Percentiles rank a stretch among this genome's conserved stretches.
phyloP scores from a whole-genome alignment of 2,113 vertebrate species.

The Rhinopomastus cyanomelas region DNA sequence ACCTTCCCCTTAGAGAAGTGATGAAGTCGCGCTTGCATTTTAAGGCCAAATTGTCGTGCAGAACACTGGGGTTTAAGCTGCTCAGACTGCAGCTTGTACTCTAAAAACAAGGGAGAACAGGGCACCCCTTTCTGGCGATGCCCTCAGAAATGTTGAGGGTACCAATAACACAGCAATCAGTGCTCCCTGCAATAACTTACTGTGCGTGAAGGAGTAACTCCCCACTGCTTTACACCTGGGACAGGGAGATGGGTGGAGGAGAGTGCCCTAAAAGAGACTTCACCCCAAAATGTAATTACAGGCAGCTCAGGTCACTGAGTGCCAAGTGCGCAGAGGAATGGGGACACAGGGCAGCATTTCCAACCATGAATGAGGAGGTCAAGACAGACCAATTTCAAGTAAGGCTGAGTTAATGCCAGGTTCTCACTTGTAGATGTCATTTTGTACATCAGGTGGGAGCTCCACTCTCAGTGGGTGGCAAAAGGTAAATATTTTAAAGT shows the following conservation, averaged over 20 bases:
- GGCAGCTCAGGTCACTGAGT: background rate
- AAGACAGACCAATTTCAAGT: accelerated
- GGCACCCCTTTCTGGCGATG: background rate
- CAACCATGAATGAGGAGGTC: background rate
- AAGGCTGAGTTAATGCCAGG: background rate
- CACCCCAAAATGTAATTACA: background rate
- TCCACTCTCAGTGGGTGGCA: background rate
- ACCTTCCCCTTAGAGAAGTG: accelerated
- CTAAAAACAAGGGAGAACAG: background rate
- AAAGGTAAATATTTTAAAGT: background rate
- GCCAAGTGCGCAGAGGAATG: background rate
- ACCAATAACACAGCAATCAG: accelerated
- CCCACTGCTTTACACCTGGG: accelerated
- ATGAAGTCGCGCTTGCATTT: background rate
- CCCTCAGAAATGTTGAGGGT: background rate
- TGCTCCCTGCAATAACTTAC: background rate
- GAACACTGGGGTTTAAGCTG: background rate
- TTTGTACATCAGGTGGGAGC: background rate
- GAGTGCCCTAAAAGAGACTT: background rate
- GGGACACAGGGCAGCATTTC: accelerated
- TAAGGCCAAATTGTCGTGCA: background rate
- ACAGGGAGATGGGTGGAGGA: background rate
- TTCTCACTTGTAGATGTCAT: background rate
- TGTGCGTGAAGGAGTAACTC: accelerated
- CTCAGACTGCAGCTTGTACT: background rate